Evolutionary conservation across 2,797 vertebrate genomes (phyloP), one percentile per base, ranked within the genome.

Genomic region (Neopelma chrysocephalum): DNA sequence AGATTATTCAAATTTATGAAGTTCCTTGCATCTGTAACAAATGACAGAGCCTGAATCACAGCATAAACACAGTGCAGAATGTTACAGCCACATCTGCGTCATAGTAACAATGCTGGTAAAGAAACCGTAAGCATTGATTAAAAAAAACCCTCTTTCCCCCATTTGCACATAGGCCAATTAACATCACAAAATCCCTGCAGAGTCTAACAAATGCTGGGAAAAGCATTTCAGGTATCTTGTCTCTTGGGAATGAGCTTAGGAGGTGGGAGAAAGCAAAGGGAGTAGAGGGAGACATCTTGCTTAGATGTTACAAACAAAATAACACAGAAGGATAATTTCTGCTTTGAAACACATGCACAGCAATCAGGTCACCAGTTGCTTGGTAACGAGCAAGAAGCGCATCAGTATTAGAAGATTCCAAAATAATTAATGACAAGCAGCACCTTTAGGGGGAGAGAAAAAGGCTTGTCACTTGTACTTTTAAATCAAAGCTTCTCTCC

Each of bases 381-480:
- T 97, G 92, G 96, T 96, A 97, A 96, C 91, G 1, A 90, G 95
- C 68, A 92, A 94, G 76, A 88, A 94, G 95, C 93, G 82, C 91
- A 84, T 79, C 80, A 85, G 91, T 96, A 94, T 64, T 89, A 94
- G 88, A 92, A 93, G 93, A 72, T 89, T 93, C 75, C 82, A 92
- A 86, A 89, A 95, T 94, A 95, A 94, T 77, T 90, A 97, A 95
- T 92, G 92, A 95, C 94, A 96, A 94, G 86, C 93, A 97, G 94
- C 83, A 96, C 79, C 97, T 97, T 96, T 26, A 96, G 81, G 87
- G 89, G 89, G 61, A 88, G 82, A 83, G 94, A 96, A 94, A 80
- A 94, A 94, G 91, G 81, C 94, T 87, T 43, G 82, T 78, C 68
- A 95, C 85, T 76, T 79, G 66, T 89, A 91, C 84, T 93, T 47